Percentiles rank a stretch among this genome's conserved stretches.
phyloP scores from a whole-genome alignment of 1,140 invertebrate species.

The Drosophila rhopaloa region DNA sequence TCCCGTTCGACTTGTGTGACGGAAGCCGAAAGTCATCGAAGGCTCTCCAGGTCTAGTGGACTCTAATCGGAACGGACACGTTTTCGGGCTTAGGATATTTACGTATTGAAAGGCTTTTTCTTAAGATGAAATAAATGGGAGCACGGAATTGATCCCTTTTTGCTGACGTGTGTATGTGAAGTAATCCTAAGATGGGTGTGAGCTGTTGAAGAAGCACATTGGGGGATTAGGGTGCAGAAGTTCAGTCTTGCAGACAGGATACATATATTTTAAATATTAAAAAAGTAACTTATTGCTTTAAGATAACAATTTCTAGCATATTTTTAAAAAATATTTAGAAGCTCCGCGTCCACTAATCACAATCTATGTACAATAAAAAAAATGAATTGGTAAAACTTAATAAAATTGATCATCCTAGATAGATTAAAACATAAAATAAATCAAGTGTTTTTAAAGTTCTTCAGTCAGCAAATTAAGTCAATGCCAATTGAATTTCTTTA shows the following conservation, averaged over 20 bases:
- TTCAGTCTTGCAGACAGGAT: neutral
- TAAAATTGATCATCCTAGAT: too few relatives aligned
- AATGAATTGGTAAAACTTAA: too few relatives aligned
- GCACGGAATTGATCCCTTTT: constrained; percentile 8
- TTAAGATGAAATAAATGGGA: neutral
- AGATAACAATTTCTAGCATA: too few relatives aligned
- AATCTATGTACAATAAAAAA: too few relatives aligned
- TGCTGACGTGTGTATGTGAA: constrained; percentile 2
- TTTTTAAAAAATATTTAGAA: too few relatives aligned
- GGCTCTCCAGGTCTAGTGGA: constrained; percentile 26
- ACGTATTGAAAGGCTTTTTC: constrained; percentile 23
- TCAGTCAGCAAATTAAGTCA: too few relatives aligned
- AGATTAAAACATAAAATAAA: too few relatives aligned
- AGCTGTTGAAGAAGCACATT: constrained; percentile 12
- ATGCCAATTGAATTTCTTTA: too few relatives aligned
- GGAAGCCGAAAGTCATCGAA: constrained; percentile 54
- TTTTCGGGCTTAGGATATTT: constrained; percentile 53
- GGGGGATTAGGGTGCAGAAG: constrained; percentile 11
- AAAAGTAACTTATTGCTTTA: neutral
- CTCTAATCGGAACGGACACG: constrained; percentile 49
- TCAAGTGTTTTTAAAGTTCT: too few relatives aligned
- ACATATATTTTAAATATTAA: neutral
- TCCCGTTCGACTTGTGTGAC: constrained; percentile 15
- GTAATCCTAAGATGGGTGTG: constrained; percentile 14
- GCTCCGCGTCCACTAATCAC: too few relatives aligned